A percentile compares a stretch with the other conserved stretches of the same genome.
phyloP scores from a whole-genome alignment of 2,113 vertebrate genomes.

The Mus spicilegus region DNA sequence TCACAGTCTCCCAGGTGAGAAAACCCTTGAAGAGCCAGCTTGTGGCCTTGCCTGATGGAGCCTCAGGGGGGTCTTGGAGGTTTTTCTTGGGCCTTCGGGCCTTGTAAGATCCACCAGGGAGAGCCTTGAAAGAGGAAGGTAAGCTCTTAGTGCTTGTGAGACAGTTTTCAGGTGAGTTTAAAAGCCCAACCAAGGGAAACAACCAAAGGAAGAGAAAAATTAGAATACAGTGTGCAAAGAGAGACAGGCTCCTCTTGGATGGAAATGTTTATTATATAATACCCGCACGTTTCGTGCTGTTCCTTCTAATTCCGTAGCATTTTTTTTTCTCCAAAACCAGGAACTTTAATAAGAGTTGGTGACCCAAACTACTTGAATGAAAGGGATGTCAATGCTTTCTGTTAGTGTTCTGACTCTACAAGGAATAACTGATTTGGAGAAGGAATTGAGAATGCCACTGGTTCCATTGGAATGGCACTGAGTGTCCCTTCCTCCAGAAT shows the following conservation, averaged over 20 bases:
- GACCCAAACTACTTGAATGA: background rate
- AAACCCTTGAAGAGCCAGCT: background rate
- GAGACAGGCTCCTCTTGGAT: rapidly evolving
- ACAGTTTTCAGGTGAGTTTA: background rate
- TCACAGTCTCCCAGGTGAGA: constrained; percentile 98
- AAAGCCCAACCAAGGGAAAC: background rate
- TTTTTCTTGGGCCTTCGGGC: background rate
- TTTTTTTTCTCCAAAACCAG: background rate
- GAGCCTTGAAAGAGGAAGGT: background rate
- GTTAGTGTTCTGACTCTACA: background rate
- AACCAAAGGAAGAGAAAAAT: background rate
- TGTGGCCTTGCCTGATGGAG: background rate
- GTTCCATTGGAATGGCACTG: background rate
- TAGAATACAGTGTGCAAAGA: no score
- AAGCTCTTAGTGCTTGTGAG: background rate
- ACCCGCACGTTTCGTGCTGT: rapidly evolving
- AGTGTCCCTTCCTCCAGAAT: background rate
- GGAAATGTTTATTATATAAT: background rate
- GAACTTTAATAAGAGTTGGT: background rate
- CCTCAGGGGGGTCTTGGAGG: background rate
- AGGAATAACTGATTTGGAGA: background rate
- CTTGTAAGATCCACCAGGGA: background rate
- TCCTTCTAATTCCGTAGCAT: background rate
- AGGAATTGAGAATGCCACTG: background rate
- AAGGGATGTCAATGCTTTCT: background rate